Base-by-base conservation (phyloP, 2,888 invertebrate species). In the Dicyrtoma fusca region DNA sequence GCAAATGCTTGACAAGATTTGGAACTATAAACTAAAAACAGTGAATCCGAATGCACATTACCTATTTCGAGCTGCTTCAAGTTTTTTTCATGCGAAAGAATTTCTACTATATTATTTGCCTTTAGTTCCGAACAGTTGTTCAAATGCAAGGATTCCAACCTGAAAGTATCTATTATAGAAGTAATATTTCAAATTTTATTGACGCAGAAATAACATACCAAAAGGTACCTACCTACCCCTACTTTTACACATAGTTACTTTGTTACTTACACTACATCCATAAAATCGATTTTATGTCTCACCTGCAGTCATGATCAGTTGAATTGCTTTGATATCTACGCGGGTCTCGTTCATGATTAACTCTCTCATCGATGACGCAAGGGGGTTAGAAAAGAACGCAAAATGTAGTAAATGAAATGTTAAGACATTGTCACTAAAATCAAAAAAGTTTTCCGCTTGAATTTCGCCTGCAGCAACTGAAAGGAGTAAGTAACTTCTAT, bases 401-500 rank as follows among this genome's bases (percentile, higher is more conserved):
- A 62, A 34, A 45, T 59, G 44, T n/a, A 74, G 19, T 51, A 63
- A 63, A 21, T 74, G 71, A 55, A 74, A 74, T 13, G 74, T 71
- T 45, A 74, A 44, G 19, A 74, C 63, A 69, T 71, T 66, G 21
- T 74, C 74, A 61, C 74, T 74, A 55, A 66, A 74, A 11, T 68
- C 66, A 19, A 62, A 17, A 45, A 71, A 66, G 55, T 42, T 23
- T 53, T 55, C 55, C 14, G 49, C 34, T 21, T 26, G 1, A 57
- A 44, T 17, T 49, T 69, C 45, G 8, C 57, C 69, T 1, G 17
- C 23, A 4, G 62, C 70, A 34, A 69, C 59, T 73, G 26, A 26
- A 51, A 72, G 14, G 26, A 17, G 51, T 6, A 19, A 45, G 21
- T 47, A 64, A 42, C 42, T 63, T 8, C 8, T 21, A 19, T 26